Evolutionary conservation across 2,797 vertebrate species (phyloP), one percentile per base, ranked within the genome.

Genomic region (Takifugu ocellatus): DNA sequence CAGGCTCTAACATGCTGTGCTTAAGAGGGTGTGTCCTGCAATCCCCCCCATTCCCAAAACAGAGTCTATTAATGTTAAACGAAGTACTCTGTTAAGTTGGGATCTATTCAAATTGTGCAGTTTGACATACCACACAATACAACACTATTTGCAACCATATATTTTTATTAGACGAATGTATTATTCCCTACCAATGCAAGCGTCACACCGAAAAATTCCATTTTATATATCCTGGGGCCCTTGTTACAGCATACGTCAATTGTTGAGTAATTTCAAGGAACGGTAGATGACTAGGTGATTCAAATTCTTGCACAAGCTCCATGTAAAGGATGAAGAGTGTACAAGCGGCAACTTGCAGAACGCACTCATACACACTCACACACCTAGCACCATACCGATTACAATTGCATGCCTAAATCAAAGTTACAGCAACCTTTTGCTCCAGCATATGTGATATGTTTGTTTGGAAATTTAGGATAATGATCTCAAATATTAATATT

Each of bases 1-100:
- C 87, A 85, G 31, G 87, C 77, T 83, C 53, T 26, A 72, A 79
- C 88, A 74, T 53, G 87, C 59, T 70, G 49, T 26, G 25, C 16
- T 27, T 49, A 31, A 67, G 48, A 59, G 25, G 8, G 75, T 46
- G 80, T 79, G 74, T 67, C 68, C 24, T 26, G 24, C 6, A 42
- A 24, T 24, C 52, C 59, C 48, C 39, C 16, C 51, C 49, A 48
- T 31, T 0, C 49, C 43, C 47, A 7, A 49, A 10, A 39, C 11
- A 39, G 36, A 14, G 36, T 14, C 4, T 7, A 29, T 29, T 7
- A 29, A 36, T 36, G 33, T 36, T 11, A 14, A 39, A 12, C 36
- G 2, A 39, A 17, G 16, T 46, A 7, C 10, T n/a, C 44, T 17
- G 16, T 10, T 2, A 46, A 7, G 44, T n/a, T 46, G n/a, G 4